Evolutionary conservation across 2,888 invertebrate species (phyloP).

Genomic region (Drosophila koepferae): DNA sequence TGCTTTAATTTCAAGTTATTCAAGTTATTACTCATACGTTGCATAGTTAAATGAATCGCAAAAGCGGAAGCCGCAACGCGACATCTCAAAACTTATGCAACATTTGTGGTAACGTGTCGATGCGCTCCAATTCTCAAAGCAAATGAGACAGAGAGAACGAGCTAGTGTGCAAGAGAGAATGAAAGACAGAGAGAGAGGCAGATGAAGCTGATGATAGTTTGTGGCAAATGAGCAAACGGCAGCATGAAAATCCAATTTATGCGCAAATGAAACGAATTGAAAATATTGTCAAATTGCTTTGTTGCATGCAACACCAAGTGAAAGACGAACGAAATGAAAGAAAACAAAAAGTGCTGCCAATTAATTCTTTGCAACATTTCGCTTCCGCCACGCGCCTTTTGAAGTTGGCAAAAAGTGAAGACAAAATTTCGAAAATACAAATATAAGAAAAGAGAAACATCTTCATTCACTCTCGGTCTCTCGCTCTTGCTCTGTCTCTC

Average conservation of each 20-base stretch:
- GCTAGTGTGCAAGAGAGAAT: constrained; percentile 12
- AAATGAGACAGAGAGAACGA: constrained; percentile 14
- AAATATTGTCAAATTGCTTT: constrained; percentile 69
- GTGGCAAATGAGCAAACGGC: constrained; percentile 21
- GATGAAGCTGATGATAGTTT: constrained; percentile 30
- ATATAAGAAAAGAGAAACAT: constrained; percentile 31
- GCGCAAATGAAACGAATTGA: constrained; percentile 20
- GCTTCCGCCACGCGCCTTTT: constrained; percentile 53
- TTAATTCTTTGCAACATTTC: constrained; percentile 45
- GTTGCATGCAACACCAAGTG: constrained; percentile 53
- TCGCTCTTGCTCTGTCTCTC: neutral
- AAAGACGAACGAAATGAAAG: constrained; percentile 1
- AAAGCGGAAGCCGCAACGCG: constrained; percentile 1
- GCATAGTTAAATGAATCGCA: neutral
- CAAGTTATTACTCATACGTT: neutral
- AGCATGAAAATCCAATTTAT: constrained; percentile 57
- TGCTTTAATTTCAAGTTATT: neutral
- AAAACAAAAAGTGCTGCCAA: constrained; percentile 44
- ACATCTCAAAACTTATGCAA: constrained; percentile 57
- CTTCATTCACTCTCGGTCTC: constrained; percentile 25
- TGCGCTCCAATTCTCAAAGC: constrained; percentile 69
- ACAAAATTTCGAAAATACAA: constrained; percentile 3
- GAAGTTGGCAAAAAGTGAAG: constrained; percentile 31
- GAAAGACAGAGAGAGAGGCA: constrained; percentile 17
- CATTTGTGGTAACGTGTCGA: constrained; percentile 62